These are phyloP conservation scores for Conger conger DNA, from an alignment of 2,113 vertebrate species.

Conservation along the genomic window DNA sequence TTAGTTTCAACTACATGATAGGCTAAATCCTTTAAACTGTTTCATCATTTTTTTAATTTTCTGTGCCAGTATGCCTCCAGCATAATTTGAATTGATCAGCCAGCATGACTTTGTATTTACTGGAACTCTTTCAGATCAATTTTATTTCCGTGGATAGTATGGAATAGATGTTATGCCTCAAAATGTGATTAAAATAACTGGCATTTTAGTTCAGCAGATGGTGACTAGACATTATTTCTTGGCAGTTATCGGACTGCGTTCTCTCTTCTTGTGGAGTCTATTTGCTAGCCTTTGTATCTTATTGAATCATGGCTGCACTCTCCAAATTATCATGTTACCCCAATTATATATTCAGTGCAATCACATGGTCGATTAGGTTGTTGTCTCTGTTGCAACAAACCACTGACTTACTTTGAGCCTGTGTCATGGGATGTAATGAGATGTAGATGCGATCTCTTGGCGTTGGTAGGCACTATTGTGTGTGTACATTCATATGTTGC, in stretches of 20 bases:
- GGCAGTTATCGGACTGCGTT: background rate
- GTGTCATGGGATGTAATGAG: background rate
- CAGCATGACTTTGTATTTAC: background rate
- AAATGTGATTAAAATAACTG: background rate
- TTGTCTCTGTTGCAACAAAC: background rate
- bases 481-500: conserved; percentile 31
- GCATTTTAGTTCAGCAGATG: background rate
- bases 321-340: background rate
- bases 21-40: background rate
- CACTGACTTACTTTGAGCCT: background rate
- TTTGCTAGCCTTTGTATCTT: background rate
- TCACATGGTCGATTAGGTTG: background rate
- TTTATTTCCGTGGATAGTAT: background rate
- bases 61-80: background rate
- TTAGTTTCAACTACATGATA: background rate
- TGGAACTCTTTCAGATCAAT: background rate
- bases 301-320: background rate
- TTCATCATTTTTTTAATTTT: background rate
- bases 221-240: background rate
- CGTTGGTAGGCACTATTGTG: conserved; percentile 22
- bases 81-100: background rate
- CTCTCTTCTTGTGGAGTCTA: background rate
- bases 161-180: background rate
- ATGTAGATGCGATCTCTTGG: conserved; percentile 11
- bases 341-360: background rate